Percentiles rank a stretch among this genome's conserved stretches.
Conservation (phyloP, 2,113 vertebrate genomes). For the Tor tambroides region DNA sequence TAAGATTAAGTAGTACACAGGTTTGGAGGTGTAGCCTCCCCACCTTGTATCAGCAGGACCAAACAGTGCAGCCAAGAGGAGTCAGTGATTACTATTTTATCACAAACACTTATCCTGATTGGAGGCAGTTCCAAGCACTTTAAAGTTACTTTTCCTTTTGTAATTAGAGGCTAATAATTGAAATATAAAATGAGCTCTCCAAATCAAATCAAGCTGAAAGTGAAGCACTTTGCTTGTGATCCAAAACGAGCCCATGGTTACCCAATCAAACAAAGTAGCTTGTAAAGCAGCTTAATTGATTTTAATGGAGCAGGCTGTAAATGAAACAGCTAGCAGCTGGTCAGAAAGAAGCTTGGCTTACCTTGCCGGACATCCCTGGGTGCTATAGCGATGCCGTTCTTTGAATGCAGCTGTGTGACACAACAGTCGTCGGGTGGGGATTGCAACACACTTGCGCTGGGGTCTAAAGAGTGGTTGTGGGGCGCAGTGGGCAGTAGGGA, state of each 20-base stretch:
- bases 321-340: slow-evolving; percentile 19
- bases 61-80: slow-evolving; percentile 1
- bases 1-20: not conserved
- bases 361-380: slow-evolving; percentile 88
- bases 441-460: slow-evolving; percentile 78
- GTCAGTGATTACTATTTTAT: slow-evolving; percentile 63
- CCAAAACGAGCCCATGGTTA: slow-evolving; percentile 2
- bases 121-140: slow-evolving; percentile 57
- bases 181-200: slow-evolving; percentile 53
- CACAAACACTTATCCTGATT: slow-evolving; percentile 67
- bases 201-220: slow-evolving; percentile 16
- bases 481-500: slow-evolving; percentile 74
- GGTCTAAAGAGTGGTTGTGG: slow-evolving; percentile 71
- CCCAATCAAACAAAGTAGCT: slow-evolving; percentile 31
- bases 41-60: not conserved
- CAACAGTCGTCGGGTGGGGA: slow-evolving; percentile 80
- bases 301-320: not conserved
- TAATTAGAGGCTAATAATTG: slow-evolving; percentile 66
- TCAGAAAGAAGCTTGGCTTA: slow-evolving; percentile 68
- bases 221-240: slow-evolving; percentile 10
- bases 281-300: slow-evolving; percentile 14
- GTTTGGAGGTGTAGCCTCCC: not conserved
- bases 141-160: slow-evolving; percentile 59
- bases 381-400: slow-evolving; percentile 84
- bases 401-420: slow-evolving; percentile 90